Conservation (phyloP, 2,888 invertebrate genomes). For the Dichetophora obliterata region DNA sequence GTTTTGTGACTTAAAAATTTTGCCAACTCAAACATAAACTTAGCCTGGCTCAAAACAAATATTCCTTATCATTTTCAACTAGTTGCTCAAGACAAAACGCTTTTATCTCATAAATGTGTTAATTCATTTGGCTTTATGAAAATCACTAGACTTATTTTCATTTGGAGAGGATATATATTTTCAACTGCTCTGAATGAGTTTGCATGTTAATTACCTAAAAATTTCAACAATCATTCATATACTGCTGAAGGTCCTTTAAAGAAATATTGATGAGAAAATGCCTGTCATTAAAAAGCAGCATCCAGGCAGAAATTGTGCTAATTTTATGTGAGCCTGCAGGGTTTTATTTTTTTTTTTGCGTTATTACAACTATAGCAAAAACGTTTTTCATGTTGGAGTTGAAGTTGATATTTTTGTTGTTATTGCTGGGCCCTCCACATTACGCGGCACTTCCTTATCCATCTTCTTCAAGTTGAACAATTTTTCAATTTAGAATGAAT, state of each 20-base stretch:
- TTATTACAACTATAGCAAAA: background rate
- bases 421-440: constrained; percentile 10
- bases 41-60: too few relatives aligned
- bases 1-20: too few relatives aligned
- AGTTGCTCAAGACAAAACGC: too few relatives aligned
- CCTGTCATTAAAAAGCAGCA: constrained; percentile 43
- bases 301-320: constrained; percentile 41
- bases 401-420: constrained; percentile 12
- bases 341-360: background rate
- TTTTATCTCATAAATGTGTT: too few relatives aligned
- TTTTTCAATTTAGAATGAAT: constrained; percentile 61
- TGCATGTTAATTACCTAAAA: constrained; percentile 23
- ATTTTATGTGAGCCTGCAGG: constrained; percentile 9
- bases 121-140: too few relatives aligned
- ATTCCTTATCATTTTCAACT: too few relatives aligned
- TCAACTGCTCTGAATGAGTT: background rate
- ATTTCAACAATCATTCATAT: constrained; percentile 14
- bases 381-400: background rate
- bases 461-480: constrained; percentile 57
- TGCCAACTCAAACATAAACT: too few relatives aligned
- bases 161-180: too few relatives aligned
- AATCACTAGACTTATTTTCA: too few relatives aligned
- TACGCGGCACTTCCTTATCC: constrained; percentile 49
- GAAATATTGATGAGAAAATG: constrained; percentile 35
- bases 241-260: constrained; percentile 15